Base-by-base conservation (phyloP, 2,797 vertebrate genomes). In the Babyrousa celebensis region DNA sequence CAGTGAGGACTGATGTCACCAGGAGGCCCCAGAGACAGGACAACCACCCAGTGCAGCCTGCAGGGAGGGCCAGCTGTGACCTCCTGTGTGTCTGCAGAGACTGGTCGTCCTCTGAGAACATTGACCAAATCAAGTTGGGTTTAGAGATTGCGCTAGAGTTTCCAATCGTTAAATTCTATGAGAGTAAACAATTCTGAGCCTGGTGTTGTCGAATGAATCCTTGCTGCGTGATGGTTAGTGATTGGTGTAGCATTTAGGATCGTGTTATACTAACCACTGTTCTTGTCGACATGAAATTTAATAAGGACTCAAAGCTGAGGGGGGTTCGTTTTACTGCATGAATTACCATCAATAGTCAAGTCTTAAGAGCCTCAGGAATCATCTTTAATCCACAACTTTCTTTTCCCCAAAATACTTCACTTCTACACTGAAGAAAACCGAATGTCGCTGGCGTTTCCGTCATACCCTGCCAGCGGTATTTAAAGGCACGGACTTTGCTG, bases 31-130 rank as follows among this genome's bases (percentile, higher is more conserved):
- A 0, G 11, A 7, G 71, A 32, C 18, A 1, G 20, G 43, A 48
- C 7, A 48, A 48, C 6, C 1, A 1, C 0, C 0, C 43, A 1
- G 3, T 5, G 21, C 6, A 14, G 15, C 6, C 25, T 1, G 29
- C 29, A 29, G 62, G 62, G 10, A 25, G n/a, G 14, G 29, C 70
- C 2, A 5, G 23, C 68, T 1, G 0, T 0, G 1, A 8, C 23
- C 48, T 0, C 16, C 23, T 27, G 21, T 1, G n/a, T 1, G 3
- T 62, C 54, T 70, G 67, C 62, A 12, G 17, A 5, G 36, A 1
- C 67, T 1, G 2, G 23, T 48, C 4, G 1, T 14, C 52, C 25
- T 11, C 1, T 0, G 71, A 3, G 15, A 74, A 2, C 2, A 36
- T 25, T 17, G 0, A 5, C 14, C 52, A 12, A 48, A 27, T 0